Percentiles rank a stretch among this genome's conserved stretches.
Evolutionary conservation across 2,797 vertebrate genomes (phyloP).

Genomic region (Antrozous pallidus): DNA sequence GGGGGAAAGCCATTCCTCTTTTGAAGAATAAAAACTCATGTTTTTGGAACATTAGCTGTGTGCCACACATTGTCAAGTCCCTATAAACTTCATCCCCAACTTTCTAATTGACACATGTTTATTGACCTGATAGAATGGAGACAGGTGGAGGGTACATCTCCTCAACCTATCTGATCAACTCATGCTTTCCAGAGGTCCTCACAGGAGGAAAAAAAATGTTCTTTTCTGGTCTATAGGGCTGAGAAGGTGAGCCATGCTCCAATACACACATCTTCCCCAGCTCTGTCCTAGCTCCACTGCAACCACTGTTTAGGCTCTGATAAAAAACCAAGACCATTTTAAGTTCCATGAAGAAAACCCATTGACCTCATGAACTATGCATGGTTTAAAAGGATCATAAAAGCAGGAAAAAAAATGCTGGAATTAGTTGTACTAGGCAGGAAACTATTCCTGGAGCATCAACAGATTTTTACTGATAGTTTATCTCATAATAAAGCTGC

Average conservation of each 20-base stretch:
- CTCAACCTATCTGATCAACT: not conserved
- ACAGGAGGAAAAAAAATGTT: not conserved
- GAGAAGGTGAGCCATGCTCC: not conserved
- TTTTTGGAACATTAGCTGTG: not conserved
- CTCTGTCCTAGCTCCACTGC: too few relatives aligned
- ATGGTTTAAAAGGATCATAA: not conserved
- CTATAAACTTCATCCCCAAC: not conserved
- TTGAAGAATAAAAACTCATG: not conserved
- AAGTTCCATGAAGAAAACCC: not conserved
- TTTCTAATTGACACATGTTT: not conserved
- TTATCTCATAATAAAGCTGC: too few relatives aligned
- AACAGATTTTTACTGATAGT: too few relatives aligned
- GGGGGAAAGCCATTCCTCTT: not conserved
- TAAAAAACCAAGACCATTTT: not conserved
- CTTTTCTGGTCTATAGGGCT: not conserved
- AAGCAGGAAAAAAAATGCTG: not conserved
- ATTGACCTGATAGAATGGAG: not conserved
- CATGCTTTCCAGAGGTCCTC: not conserved
- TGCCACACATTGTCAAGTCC: not conserved
- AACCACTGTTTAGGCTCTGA: not conserved
- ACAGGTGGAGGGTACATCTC: not conserved
- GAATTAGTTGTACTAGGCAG: too few relatives aligned
- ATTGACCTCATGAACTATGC: not conserved
- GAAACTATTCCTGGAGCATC: too few relatives aligned
- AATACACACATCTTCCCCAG: not conserved